phyloP scores from a whole-genome alignment of 2,113 vertebrate species.

The Dendropsophus ebraccatus region DNA sequence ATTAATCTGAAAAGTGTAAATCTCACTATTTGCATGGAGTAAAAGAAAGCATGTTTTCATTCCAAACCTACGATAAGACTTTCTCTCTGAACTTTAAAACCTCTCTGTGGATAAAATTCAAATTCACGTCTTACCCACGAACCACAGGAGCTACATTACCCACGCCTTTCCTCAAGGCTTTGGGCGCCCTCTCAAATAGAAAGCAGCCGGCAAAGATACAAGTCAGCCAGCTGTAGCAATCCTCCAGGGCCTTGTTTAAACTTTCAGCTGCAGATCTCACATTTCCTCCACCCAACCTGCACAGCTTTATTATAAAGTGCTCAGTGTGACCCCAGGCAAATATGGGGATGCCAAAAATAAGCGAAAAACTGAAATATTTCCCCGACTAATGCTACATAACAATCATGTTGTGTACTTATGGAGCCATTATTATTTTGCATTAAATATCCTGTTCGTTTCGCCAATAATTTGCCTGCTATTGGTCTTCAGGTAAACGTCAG shows the following conservation, averaged over 20 bases:
- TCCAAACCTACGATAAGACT: constrained; percentile 25
- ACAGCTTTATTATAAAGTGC: constrained; percentile 40
- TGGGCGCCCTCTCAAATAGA: constrained; percentile 56
- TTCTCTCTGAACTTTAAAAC: constrained; percentile 41
- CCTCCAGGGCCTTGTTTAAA: constrained; percentile 52
- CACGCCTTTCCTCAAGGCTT: constrained; percentile 62
- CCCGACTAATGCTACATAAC: background rate
- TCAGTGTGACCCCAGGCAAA: constrained; percentile 51
- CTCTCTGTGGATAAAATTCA: constrained; percentile 42
- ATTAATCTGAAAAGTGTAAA: constrained; percentile 36
- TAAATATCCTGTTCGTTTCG: background rate
- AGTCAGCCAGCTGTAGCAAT: constrained; percentile 47
- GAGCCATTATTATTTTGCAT: background rate
- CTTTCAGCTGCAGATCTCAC: constrained; percentile 53
- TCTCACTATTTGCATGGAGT: background rate
- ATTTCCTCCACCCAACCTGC: constrained; percentile 55
- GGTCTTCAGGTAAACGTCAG: constrained; percentile 1
- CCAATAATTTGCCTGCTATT: background rate
- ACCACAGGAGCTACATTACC: constrained; percentile 61
- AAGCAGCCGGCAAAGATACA: constrained; percentile 53
- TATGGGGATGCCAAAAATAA: constrained; percentile 30
- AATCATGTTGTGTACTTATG: background rate
- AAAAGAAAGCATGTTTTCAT: constrained; percentile 18
- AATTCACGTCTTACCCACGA: constrained; percentile 63
- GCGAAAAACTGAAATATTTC: background rate